Percentiles rank a stretch among this genome's conserved stretches.
phyloP scores from a whole-genome alignment of 1,140 invertebrate species.

The Eubasilissa regina region DNA sequence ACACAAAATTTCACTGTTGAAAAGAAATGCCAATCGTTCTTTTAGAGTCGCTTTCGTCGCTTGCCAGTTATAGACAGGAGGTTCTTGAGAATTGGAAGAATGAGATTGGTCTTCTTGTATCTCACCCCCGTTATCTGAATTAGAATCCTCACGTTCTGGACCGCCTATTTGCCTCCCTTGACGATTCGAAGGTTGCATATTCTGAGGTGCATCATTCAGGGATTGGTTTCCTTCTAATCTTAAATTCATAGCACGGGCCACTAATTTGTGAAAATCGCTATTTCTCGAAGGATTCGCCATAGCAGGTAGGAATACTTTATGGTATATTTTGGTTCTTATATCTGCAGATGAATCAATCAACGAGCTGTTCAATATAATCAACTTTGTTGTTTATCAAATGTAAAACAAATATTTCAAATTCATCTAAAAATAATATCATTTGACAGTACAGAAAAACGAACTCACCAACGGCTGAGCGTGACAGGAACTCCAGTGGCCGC shows the following conservation, averaged over 20 bases:
- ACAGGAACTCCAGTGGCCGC: conserved; percentile 28
- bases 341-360: background rate
- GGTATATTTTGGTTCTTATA: background rate
- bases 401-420: background rate
- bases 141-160: conserved; percentile 65
- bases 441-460: conserved; percentile 20
- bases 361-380: background rate
- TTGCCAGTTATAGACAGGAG: conserved; percentile 77
- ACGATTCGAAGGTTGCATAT: conserved; percentile 70
- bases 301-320: background rate
- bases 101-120: conserved; percentile 61
- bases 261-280: conserved; percentile 33
- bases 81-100: conserved; percentile 63
- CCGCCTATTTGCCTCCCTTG: conserved; percentile 63
- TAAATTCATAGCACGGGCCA: conserved; percentile 33
- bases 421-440: conserved; percentile 2
- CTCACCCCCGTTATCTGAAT: conserved; percentile 66
- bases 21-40: conserved; percentile 84
- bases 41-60: conserved; percentile 82
- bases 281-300: conserved; percentile 44
- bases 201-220: conserved; percentile 64
- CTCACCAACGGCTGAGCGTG: conserved; percentile 9
- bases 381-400: background rate
- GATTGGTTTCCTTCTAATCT: conserved; percentile 37
- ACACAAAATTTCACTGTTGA: conserved; percentile 86